A percentile compares a stretch with the other conserved stretches of the same genome.
These are phyloP conservation scores for Sinosuthora webbiana DNA, from an alignment of 2,113 vertebrate species.

Conservation along the genomic window DNA sequence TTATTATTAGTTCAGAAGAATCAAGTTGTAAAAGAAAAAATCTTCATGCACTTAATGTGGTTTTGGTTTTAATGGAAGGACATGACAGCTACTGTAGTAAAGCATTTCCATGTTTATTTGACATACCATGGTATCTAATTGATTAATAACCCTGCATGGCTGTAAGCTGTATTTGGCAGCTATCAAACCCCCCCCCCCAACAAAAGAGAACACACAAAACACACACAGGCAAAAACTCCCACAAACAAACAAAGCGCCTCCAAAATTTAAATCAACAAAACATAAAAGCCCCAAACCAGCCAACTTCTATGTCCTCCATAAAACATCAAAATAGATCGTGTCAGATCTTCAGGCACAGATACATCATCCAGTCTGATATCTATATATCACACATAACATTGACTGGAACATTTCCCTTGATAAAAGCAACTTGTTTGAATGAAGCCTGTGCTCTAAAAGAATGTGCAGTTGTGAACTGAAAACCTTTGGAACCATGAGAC, in stretches of 20 bases:
- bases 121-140: neutral
- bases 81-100: neutral
- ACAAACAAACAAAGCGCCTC: neutral
- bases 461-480: neutral
- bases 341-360: neutral
- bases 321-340: neutral
- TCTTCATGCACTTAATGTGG: neutral
- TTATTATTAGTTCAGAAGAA: neutral
- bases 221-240: neutral
- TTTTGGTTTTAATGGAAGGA: neutral
- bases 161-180: neutral
- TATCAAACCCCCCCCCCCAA: accelerated
- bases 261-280: neutral
- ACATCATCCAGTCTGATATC: neutral
- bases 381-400: neutral
- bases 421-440: neutral
- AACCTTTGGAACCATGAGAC: neutral
- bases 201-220: neutral
- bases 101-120: neutral
- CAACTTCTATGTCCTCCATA: neutral
- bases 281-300: neutral
- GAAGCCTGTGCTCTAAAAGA: neutral
- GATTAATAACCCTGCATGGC: neutral
- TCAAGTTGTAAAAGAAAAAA: neutral
- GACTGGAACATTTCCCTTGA: neutral